Evolutionary conservation across 1,140 invertebrate genomes (phyloP).

Genomic region (Oscheius sp.): DNA sequence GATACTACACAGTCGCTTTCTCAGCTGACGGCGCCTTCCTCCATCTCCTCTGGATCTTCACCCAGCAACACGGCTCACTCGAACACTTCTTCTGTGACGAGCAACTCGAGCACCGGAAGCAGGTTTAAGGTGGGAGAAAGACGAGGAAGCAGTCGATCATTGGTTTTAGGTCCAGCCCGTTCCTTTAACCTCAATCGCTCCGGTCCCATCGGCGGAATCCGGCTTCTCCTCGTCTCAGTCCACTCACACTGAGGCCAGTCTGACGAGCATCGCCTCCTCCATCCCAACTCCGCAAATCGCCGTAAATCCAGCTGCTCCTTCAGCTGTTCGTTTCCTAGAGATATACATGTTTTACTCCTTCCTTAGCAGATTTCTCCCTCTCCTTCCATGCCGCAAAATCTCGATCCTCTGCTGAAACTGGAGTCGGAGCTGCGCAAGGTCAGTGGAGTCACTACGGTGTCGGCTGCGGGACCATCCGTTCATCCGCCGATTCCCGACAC

Average conservation of each 20-base stretch:
- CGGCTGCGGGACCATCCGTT: neutral
- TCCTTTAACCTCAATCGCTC: neutral
- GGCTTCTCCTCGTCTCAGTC: slow-evolving; percentile 22
- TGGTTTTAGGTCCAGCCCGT: neutral
- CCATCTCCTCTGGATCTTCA: slow-evolving; percentile 13
- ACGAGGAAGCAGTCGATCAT: neutral
- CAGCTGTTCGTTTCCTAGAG: neutral
- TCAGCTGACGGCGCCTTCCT: slow-evolving; percentile 5
- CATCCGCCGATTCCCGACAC: neutral
- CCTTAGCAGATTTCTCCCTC: slow-evolving; percentile 11
- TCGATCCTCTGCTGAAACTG: slow-evolving; percentile 11
- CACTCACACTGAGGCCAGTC: slow-evolving; percentile 18
- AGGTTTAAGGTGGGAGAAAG: slow-evolving; percentile 16
- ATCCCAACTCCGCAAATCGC: slow-evolving; percentile 2
- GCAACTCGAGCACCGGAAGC: slow-evolving; percentile 11
- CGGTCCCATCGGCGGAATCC: neutral
- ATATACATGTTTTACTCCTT: slow-evolving; percentile 35
- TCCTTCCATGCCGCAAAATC: neutral
- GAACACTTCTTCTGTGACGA: slow-evolving; percentile 22
- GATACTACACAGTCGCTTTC: neutral
- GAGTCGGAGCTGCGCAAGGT: slow-evolving; percentile 29
- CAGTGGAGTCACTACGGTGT: neutral
- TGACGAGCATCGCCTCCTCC: slow-evolving; percentile 3
- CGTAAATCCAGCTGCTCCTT: neutral
- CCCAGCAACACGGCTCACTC: slow-evolving; percentile 17